Evolutionary conservation across 2,113 vertebrate genomes (phyloP).

Genomic region (Archocentrus centrarchus): DNA sequence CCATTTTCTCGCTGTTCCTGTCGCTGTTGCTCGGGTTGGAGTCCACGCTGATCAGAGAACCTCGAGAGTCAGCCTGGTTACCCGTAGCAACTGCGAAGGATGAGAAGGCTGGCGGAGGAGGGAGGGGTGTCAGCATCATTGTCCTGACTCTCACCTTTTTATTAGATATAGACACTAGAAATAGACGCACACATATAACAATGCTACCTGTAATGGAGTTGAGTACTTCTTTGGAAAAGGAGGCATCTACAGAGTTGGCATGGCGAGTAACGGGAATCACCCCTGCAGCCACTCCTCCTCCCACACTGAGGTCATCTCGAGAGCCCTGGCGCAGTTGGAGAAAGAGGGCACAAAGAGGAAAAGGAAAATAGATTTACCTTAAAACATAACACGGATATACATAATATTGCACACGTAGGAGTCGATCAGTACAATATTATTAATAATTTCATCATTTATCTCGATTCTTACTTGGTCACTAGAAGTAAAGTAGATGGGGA

Average conservation of each 20-base stretch:
- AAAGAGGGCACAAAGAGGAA: neutral
- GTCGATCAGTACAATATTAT: neutral
- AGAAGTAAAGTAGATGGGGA: constrained; percentile 90
- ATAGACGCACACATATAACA: neutral
- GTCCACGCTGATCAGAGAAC: constrained; percentile 95
- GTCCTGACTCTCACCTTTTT: constrained; percentile 39
- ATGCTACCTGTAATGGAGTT: constrained; percentile 97
- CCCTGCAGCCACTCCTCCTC: constrained; percentile 83
- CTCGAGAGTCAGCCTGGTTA: constrained; percentile 94
- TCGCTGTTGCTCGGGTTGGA: constrained; percentile 96
- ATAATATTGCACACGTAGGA: neutral
- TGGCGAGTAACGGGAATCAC: constrained; percentile 86
- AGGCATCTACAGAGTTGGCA: constrained; percentile 93
- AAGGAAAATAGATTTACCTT: neutral
- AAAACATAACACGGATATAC: neutral
- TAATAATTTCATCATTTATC: neutral
- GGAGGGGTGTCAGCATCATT: constrained; percentile 20
- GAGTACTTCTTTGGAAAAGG: constrained; percentile 97
- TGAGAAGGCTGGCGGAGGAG: constrained; percentile 87
- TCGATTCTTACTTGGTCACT: constrained; percentile 89
- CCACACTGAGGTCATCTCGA: constrained; percentile 92
- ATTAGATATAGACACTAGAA: neutral
- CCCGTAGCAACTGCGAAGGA: constrained; percentile 94
- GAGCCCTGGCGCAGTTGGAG: constrained; percentile 84
- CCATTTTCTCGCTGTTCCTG: constrained; percentile 94